phyloP scores from a whole-genome alignment of 1,140 invertebrate species.

The Cardiocondyla obscurior region DNA sequence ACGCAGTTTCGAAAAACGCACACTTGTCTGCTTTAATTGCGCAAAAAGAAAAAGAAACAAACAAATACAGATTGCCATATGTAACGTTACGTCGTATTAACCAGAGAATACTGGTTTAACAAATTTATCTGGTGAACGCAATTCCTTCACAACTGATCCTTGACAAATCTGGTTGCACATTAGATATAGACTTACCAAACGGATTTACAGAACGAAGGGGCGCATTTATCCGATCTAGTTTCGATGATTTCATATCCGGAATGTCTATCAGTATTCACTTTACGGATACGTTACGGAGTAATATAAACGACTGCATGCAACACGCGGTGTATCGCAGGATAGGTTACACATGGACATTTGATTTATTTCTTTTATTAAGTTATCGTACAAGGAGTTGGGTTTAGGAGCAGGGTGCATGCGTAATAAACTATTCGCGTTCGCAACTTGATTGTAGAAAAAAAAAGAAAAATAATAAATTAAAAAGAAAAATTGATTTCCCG shows the following conservation, averaged over 20 bases:
- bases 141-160: background rate
- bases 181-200: slow-evolving; percentile 37
- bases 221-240: slow-evolving; percentile 9
- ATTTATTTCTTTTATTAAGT: slow-evolving; percentile 63
- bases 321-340: slow-evolving; percentile 5
- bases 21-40: slow-evolving; percentile 1
- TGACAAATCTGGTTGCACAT: background rate
- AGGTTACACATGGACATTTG: slow-evolving; percentile 25
- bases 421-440: background rate
- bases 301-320: slow-evolving; percentile 1
- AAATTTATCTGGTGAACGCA: background rate
- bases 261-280: background rate
- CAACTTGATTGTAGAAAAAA: background rate
- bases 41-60: background rate
- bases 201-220: background rate
- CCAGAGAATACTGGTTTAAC: background rate
- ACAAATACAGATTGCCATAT: background rate
- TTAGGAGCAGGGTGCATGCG: slow-evolving; percentile 26
- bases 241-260: background rate
- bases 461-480: background rate
- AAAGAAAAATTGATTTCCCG: background rate
- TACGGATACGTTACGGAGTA: background rate
- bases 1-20: background rate
- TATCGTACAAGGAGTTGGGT: slow-evolving; percentile 44
- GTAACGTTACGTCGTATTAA: background rate